Conservation (phyloP, 2,797 vertebrate genomes). For the Cryptoblepharus egeriae region DNA sequence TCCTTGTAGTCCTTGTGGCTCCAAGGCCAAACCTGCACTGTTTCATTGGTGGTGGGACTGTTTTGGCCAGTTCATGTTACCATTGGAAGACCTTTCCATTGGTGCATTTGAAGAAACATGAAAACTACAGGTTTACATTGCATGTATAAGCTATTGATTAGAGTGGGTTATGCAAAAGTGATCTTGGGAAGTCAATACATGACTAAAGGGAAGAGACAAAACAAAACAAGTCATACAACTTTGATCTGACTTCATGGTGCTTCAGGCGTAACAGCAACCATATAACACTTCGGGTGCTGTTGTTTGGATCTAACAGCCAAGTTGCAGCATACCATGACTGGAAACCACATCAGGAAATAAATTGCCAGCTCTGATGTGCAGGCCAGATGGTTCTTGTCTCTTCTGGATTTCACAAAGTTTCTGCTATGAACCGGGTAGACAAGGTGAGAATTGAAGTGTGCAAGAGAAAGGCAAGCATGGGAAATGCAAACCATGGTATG, state of each 20-base stretch:
- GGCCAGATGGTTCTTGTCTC: no score
- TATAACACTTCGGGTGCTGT: neutral
- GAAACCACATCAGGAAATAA: neutral
- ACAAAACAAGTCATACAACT: conserved; percentile 47
- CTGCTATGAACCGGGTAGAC: neutral
- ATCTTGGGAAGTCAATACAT: conserved; percentile 73
- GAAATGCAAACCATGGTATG: neutral
- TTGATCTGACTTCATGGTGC: conserved; percentile 1
- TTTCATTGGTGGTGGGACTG: conserved; percentile 26
- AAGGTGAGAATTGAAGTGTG: neutral
- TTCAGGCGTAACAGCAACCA: neutral
- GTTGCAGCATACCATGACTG: neutral
- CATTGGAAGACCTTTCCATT: conserved; percentile 6
- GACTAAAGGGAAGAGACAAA: conserved; percentile 15
- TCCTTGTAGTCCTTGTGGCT: conserved; percentile 50
- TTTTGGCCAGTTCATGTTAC: conserved; percentile 25
- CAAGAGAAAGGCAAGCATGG: neutral
- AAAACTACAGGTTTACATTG: conserved; percentile 62
- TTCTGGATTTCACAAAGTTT: no score
- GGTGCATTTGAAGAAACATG: conserved; percentile 47
- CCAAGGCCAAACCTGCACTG: conserved; percentile 7
- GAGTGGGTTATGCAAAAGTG: conserved; percentile 67
- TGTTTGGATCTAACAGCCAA: neutral
- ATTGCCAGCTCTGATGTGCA: neutral
- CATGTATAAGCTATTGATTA: conserved; percentile 73